Conservation (phyloP, 2,888 invertebrate species). For the Onthophagus sagittarius region DNA sequence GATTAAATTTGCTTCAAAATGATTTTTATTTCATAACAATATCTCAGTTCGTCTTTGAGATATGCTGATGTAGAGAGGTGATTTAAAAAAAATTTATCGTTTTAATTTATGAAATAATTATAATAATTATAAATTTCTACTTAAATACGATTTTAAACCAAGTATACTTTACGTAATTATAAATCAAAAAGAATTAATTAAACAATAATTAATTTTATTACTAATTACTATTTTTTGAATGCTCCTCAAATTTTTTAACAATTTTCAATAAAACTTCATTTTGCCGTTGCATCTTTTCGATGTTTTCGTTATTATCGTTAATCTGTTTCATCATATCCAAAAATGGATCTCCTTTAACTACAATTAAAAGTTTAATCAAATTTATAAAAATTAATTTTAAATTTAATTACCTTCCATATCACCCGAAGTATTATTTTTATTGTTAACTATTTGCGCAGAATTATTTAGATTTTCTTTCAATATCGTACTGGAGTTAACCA, state of each 20-base stretch:
- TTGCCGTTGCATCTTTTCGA: conserved; percentile 18
- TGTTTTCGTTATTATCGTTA: conserved; percentile 18
- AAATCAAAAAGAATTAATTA: too few relatives aligned
- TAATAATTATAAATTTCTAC: too few relatives aligned
- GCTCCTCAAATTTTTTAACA: conserved; percentile 14
- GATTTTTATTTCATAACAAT: too few relatives aligned
- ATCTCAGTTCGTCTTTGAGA: too few relatives aligned
- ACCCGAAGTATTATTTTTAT: neutral
- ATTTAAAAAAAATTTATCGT: too few relatives aligned
- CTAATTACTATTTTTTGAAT: neutral
- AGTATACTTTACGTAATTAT: too few relatives aligned
- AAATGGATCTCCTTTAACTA: conserved; percentile 21
- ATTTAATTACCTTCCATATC: neutral
- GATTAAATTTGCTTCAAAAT: too few relatives aligned
- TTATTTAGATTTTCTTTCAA: conserved; percentile 14
- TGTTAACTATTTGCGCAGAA: neutral
- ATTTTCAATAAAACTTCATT: conserved; percentile 19
- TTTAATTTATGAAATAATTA: too few relatives aligned
- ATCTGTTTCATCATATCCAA: conserved; percentile 24
- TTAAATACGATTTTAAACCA: too few relatives aligned
- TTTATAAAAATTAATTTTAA: neutral
- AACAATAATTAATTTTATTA: neutral
- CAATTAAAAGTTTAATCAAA: neutral
- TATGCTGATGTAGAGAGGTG: too few relatives aligned
- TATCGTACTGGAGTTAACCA: conserved; percentile 17